Conservation (phyloP, 2,797 vertebrate genomes). For the Pipistrellus pipistrellus region DNA sequence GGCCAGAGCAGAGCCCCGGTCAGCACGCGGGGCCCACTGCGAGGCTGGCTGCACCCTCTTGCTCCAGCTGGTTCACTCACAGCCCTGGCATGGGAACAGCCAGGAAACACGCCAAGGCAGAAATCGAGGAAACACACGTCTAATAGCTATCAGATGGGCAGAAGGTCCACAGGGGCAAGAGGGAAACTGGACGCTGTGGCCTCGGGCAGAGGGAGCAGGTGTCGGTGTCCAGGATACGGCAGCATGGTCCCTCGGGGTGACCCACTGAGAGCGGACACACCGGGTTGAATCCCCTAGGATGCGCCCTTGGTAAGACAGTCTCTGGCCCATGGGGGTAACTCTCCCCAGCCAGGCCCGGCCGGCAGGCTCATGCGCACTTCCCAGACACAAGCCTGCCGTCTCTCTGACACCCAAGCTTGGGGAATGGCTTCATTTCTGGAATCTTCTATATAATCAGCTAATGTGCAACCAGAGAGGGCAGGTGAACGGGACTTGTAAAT, state of each 20-base stretch:
- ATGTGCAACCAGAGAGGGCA: not conserved
- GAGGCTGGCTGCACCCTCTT: not conserved
- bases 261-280: not conserved
- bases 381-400: not conserved
- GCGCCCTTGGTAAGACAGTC: not conserved
- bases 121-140: not conserved
- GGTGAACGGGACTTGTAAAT: not conserved
- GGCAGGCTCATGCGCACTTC: too few species aligned
- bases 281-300: not conserved
- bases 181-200: not conserved
- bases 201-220: not conserved
- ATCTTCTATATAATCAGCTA: not conserved
- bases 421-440: not conserved
- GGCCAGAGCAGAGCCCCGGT: not conserved
- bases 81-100: not conserved
- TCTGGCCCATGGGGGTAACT: too few species aligned
- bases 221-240: too few species aligned
- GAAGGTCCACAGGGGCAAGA: not conserved
- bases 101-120: not conserved
- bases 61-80: not conserved
- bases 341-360: not conserved
- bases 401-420: too few species aligned
- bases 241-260: not conserved
- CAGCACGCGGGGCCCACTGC: rapidly evolving
- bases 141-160: not conserved